phyloP scores from a whole-genome alignment of 2,113 vertebrate genomes.

The Scomber colias region DNA sequence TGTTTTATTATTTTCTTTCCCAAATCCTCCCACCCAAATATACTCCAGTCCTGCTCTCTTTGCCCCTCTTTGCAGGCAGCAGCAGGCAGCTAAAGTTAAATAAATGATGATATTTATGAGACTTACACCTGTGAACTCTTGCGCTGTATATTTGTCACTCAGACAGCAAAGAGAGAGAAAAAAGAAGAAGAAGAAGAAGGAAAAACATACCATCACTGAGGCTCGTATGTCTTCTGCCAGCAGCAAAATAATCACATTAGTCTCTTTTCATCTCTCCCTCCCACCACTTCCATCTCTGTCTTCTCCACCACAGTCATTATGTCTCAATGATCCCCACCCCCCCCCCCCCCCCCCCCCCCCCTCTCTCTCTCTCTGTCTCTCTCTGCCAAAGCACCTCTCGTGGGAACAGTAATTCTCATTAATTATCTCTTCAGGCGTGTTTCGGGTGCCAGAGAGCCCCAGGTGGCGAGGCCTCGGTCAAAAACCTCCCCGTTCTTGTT shows the following conservation, averaged over 20 bases:
- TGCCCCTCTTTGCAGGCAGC: not conserved
- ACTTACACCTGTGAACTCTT: slow-evolving; percentile 18
- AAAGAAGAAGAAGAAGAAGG: too few relatives aligned
- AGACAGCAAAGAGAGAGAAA: not conserved
- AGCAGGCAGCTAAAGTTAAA: slow-evolving; percentile 8
- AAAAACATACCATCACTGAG: slow-evolving; percentile 2
- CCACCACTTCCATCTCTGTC: slow-evolving; percentile 56
- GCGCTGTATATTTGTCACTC: slow-evolving; percentile 34
- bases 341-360: slow-evolving; percentile 43
- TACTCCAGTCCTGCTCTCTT: slow-evolving; percentile 2
- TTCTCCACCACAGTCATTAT: slow-evolving; percentile 59
- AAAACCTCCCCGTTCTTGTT: slow-evolving; percentile 42
- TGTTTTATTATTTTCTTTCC: slow-evolving; percentile 29
- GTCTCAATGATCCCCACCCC: slow-evolving; percentile 62
- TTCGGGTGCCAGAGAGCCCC: slow-evolving; percentile 57
- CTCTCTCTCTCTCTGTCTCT: slow-evolving; percentile 12
- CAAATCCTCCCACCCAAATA: slow-evolving; percentile 23
- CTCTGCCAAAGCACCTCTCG: slow-evolving; percentile 61
- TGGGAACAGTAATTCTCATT: slow-evolving; percentile 66
- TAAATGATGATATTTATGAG: slow-evolving; percentile 39
- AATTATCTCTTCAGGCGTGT: slow-evolving; percentile 70
- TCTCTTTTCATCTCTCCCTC: slow-evolving; percentile 58
- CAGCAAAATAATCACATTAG: slow-evolving; percentile 62
- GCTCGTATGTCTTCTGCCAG: slow-evolving; percentile 41
- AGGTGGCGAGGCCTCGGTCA: slow-evolving; percentile 58